These are phyloP conservation scores for Mactra quadrangularis DNA, from an alignment of 1,140 invertebrate genomes.

Conservation along the genomic window DNA sequence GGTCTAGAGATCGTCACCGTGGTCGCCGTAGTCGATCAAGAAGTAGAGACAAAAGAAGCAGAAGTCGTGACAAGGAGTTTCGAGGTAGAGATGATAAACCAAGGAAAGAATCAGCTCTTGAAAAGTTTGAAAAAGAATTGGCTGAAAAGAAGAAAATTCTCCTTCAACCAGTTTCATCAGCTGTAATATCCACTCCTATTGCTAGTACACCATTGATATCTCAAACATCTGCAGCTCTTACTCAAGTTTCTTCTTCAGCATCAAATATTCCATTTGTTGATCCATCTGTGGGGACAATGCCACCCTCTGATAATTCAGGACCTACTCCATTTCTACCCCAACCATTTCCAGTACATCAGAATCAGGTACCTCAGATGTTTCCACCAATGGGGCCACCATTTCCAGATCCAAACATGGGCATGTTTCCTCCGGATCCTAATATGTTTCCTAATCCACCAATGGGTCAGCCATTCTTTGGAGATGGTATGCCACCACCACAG, in stretches of 20 bases:
- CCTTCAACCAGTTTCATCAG: conserved; percentile 38
- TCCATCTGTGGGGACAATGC: conserved; percentile 7
- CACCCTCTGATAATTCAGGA: conserved; percentile 1
- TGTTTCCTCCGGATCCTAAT: conserved; percentile 20
- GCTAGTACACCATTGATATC: conserved; percentile 4
- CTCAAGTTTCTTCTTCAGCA: background rate
- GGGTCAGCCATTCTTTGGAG: conserved; percentile 6
- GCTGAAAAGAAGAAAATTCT: conserved; percentile 60
- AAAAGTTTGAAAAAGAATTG: conserved; percentile 64
- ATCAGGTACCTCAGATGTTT: conserved; percentile 22
- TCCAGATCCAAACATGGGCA: conserved; percentile 8
- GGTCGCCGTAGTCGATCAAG: conserved; percentile 52
- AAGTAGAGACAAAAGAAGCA: conserved; percentile 52
- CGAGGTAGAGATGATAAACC: conserved; percentile 57
- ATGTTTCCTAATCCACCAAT: conserved; percentile 27
- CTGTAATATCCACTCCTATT: background rate
- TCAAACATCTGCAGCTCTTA: background rate
- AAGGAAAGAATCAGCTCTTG: conserved; percentile 55
- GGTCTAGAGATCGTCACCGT: conserved; percentile 23
- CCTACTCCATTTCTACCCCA: conserved; percentile 45
- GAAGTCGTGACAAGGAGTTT: conserved; percentile 24
- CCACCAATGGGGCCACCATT: conserved; percentile 13
- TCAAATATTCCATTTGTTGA: conserved; percentile 14
- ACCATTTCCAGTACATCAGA: conserved; percentile 50
- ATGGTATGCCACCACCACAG: conserved; percentile 18